Base-by-base conservation (phyloP, 2,888 invertebrate genomes). In the Drosophila cracens region DNA sequence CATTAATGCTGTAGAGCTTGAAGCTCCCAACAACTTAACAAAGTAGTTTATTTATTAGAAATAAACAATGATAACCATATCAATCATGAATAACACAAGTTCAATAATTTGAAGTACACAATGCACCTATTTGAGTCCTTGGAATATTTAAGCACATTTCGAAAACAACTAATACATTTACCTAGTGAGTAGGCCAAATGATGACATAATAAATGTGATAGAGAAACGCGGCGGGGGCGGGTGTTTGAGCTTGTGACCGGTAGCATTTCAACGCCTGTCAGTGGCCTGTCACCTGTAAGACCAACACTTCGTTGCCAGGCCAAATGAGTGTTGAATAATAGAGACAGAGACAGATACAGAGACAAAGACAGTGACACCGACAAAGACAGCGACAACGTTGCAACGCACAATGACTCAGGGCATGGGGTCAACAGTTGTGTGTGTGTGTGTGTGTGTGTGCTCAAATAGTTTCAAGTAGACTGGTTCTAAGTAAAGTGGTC, bases 251-350 rank as follows among this genome's bases (percentile, higher is more conserved):
- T 56, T 13, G 62, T 76, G 62, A 48, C 43, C 16, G 29, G 11
- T 38, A 33, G 49, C 69, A n/a, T 60, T 77, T 63, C 52, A 68
- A 36, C 84, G 67, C 70, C 78, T 91, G 89, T 91, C 90, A 81
- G 76, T 36, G 64, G 67, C 68, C 78, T 91, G 89, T 91, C 90
- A 81, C 78, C 91, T 83, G 81, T 83, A 91, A 81, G 52, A 56
- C 61, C 58, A 68, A 73, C 75, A 76, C 76, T 87, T 83, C 34
- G 79, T 77, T 83, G 87, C 86, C 90, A 87, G 81, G 78, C 77
- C 71, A 85, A 87, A 79, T 91, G 86, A 87, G 77, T 82, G 64
- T 70, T 77, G 67, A 76, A 69, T 67, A 48, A 53, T 74, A 70
- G 76, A 76, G 70, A 66, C 56, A 60, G 38, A 7, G 40, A 38